Percentiles rank a stretch among this genome's conserved stretches.
Evolutionary conservation across 1,140 invertebrate species (phyloP).

Genomic region (Rhyacophila brunnea): DNA sequence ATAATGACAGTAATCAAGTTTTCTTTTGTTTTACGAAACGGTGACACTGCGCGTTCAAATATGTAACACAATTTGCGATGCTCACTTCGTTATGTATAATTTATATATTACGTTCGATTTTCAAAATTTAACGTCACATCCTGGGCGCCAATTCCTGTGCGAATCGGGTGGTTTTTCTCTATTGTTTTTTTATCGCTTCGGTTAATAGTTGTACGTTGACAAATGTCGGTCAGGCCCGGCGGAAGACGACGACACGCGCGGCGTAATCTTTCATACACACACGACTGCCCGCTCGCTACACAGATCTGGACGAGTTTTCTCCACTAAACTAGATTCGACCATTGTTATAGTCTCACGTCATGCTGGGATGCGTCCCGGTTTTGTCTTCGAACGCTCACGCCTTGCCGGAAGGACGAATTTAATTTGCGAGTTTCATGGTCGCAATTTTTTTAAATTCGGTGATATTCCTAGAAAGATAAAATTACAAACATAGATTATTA

Average conservation of each 20-base stretch:
- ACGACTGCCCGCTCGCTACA: slow-evolving; percentile 21
- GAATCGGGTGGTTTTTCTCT: too few species aligned
- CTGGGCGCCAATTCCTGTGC: not conserved
- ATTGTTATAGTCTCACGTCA: slow-evolving; percentile 32
- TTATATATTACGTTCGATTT: too few species aligned
- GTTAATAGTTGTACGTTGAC: not conserved
- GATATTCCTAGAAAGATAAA: too few species aligned
- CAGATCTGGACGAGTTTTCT: slow-evolving; percentile 32
- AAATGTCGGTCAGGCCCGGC: not conserved
- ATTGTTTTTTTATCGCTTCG: not conserved
- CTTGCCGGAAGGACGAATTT: slow-evolving; percentile 4
- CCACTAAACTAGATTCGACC: slow-evolving; percentile 36
- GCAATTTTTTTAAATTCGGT: too few species aligned
- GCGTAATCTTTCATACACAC: slow-evolving; percentile 2
- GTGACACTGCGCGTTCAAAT: too few species aligned
- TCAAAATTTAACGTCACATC: too few species aligned
- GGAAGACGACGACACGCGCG: not conserved
- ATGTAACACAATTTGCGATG: too few species aligned
- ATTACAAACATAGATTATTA: too few species aligned
- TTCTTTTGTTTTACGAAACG: too few species aligned
- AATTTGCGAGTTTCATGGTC: too few species aligned
- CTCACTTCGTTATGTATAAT: too few species aligned
- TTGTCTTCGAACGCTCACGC: not conserved
- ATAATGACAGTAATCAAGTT: too few species aligned
- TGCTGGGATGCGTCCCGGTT: slow-evolving; percentile 20